Evolutionary conservation across 1,140 invertebrate genomes (phyloP), one percentile per base, ranked within the genome.

Genomic region (Vanessa atalanta): DNA sequence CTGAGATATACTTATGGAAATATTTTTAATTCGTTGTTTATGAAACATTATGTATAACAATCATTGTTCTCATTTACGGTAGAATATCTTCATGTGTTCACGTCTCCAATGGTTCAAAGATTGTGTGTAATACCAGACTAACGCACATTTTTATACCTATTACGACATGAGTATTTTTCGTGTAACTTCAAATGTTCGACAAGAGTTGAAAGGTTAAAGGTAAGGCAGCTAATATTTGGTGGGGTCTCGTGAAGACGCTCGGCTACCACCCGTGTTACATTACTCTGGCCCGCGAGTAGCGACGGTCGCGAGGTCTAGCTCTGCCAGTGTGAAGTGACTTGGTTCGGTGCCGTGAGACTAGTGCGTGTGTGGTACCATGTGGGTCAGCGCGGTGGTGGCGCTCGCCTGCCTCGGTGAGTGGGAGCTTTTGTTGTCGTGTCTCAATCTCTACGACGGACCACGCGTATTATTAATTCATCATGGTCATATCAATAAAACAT

Each of bases 171-270:
- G 13, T 51, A n/a, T 14, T n/a, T 15, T 15, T 51, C 48, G 48
- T n/a, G 48, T 51, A 15, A 12, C 13, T 15, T n/a, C 37, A 43
- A 43, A 43, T 43, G 37, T 43, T 43, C 37, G 37, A 26, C 15
- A 53, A 53, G 15, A 26, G 55, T 60, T 26, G 51, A 68, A 68
- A 68, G 51, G 65, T 68, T 55, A 68, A 68, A 68, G 65, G 65
- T 68, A n/a, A 51, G 16, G 2, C 8, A 43, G 37, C 15, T 26
- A 2, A 60, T 60, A 60, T 60, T 60, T 60, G 65, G 65, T 55
- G 65, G 65, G 65, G 65, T 43, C 9, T 43, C 16, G 37, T 47
- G n/a, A 14, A 37, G 65, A 13, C 48, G 23, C 5, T n/a, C n/a
- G 23, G 13, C 37, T 14, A 37, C n/a, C 37, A 43, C 37, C 37